Evolutionary conservation across 2,797 vertebrate genomes (phyloP), one percentile per base, ranked within the genome.

Genomic region (Echiichthys vipera): DNA sequence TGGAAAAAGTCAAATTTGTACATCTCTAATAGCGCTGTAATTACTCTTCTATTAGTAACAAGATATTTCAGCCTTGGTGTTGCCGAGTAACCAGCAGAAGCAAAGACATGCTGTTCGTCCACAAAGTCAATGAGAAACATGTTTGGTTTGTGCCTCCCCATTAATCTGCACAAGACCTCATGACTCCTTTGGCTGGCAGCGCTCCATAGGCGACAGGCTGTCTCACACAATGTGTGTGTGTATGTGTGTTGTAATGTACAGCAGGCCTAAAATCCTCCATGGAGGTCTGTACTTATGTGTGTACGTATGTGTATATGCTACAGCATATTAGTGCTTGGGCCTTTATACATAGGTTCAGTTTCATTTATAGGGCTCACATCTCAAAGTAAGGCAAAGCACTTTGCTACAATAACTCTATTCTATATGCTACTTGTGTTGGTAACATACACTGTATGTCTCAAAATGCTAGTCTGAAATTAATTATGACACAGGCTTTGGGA

Each of bases 51-150:
- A 87, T 91, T 91, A 87, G 91, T 90, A 92, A 92, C 84, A 70
- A 68, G 84, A 93, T 92, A 90, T 88, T 86, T 75, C 50, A 78
- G 78, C 67, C 74, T 25, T n/a, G 0, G 30, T 39, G 88, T 91
- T 91, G 88, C 92, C 77, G 79, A 81, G 90, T 71, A 82, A 93
- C 86, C 67, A 81, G 81, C 79, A 83, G 88, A 84, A 85, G 89
- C 87, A 92, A 84, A 91, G 85, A 85, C 71, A 66, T 18, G 77
- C 80, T 71, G 79, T 80, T 84, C 73, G 58, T 89, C 85, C 77
- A 82, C 88, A 87, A 61, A 91, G 84, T 84, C 89, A 90, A 92
- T 92, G 91, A 92, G 85, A 92, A 92, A 91, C 91, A 92, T 83
- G 89, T 88, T 93, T 83, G 78, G 83, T 88, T 88, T 89, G 81